Evolutionary conservation across 2,113 vertebrate genomes (phyloP), one percentile per base, ranked within the genome.

Genomic region (Oryzias woworae): DNA sequence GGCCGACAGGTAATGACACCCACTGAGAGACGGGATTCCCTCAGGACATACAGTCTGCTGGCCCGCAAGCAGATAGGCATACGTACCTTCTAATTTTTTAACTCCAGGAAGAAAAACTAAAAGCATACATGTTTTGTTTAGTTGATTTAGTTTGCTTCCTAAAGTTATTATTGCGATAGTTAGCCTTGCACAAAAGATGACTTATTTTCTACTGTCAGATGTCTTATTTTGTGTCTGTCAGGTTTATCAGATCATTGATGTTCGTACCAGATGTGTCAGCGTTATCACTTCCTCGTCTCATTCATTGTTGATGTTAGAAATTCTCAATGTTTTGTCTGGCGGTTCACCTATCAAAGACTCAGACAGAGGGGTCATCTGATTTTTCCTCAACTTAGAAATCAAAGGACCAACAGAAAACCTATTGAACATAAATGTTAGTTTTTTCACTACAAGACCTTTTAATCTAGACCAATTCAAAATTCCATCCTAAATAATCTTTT

Each of bases 1-100:
- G 85, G 87, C 61, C 86, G 88, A 86, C 84, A 85, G 81, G 73
- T 85, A 85, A 87, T 88, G 85, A 81, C 83, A 75, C 82, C 85
- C 73, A 66, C 62, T 59, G 85, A 82, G 85, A 80, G 76, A 51
- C 57, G 44, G 53, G 78, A 77, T 58, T 73, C 85, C 76, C 83
- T 2, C 43, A 24, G 69, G 81, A 71, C 54, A 22, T 42, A 1
- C 66, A 69, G 52, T 22, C 62, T 72, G 66, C 58, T 53, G 42
- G 50, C 53, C 70, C 60, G 69, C 65, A 81, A 65, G 60, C 41
- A 42, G 4, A 7, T 44, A 50, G 18, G 56, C 45, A 73, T 63
- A 62, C 59, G 68, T 69, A 60, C 71, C 57, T 76, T n/a, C 53
- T n/a, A 8, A 36, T 36, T 36, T 36, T 65, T 28, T 20, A 53